A percentile compares a stretch with the other conserved stretches of the same genome.
Evolutionary conservation across 2,888 invertebrate species (phyloP).

Genomic region (Himalopsyche tibetana): DNA sequence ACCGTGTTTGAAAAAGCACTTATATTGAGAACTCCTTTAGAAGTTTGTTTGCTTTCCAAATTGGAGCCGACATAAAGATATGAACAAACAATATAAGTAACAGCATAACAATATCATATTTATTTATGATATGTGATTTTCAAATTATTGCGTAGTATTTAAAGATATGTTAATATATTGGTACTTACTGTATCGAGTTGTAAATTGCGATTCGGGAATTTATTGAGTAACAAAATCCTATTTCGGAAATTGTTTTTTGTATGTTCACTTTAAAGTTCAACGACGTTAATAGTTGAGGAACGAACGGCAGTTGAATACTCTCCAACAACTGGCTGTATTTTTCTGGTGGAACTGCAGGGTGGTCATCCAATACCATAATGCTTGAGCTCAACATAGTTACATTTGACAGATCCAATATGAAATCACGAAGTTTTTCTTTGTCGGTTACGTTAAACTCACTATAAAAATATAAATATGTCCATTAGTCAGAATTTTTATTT

Average conservation of each 20-base stretch:
- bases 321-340: constrained; percentile 51
- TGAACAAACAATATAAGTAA: too few species aligned
- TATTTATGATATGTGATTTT: too few species aligned
- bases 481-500: too few species aligned
- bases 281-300: constrained; percentile 68
- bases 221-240: constrained; percentile 83
- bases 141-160: too few species aligned
- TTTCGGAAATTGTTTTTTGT: constrained; percentile 80
- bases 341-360: constrained; percentile 50
- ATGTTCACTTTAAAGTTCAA: constrained; percentile 73
- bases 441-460: constrained; percentile 53
- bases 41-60: too few species aligned
- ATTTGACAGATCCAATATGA: constrained; percentile 45
- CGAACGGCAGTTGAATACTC: constrained; percentile 50
- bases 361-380: constrained; percentile 52
- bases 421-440: constrained; percentile 50
- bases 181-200: constrained; percentile 76
- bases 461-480: not conserved
- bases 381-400: constrained; percentile 45
- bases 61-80: too few species aligned
- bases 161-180: not conserved
- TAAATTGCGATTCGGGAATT: constrained; percentile 81
- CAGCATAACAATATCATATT: too few species aligned
- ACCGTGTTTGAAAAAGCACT: too few species aligned
- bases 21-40: too few species aligned